Percentiles rank a stretch among this genome's conserved stretches.
Evolutionary conservation across 2,888 invertebrate genomes (phyloP).

Genomic region (Cartodere bifasciata): DNA sequence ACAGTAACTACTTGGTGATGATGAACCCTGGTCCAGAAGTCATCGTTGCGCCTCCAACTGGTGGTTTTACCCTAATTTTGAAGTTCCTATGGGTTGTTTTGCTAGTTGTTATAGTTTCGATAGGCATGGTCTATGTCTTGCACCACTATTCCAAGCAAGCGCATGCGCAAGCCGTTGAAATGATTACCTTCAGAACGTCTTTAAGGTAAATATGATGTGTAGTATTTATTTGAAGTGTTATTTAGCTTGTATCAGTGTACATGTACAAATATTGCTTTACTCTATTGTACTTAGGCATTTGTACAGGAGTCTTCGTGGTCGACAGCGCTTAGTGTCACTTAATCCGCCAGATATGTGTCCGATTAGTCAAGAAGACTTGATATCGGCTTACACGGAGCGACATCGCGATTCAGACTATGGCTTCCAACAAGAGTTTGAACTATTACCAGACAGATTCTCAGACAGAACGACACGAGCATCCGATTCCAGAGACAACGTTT

Average conservation of each 20-base stretch:
- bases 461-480: constrained; percentile 80
- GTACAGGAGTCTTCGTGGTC: constrained; percentile 55
- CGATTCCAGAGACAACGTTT: constrained; percentile 71
- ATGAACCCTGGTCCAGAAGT: constrained; percentile 55
- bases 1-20: constrained; percentile 62
- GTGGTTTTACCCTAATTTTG: constrained; percentile 46
- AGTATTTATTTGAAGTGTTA: no score
- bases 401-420: constrained; percentile 83
- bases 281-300: constrained; percentile 41
- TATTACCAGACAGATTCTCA: constrained; percentile 74
- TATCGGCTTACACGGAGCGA: constrained; percentile 65
- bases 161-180: constrained; percentile 52
- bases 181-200: constrained; percentile 52
- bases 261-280: no score
- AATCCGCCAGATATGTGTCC: constrained; percentile 76
- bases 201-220: no score
- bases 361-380: constrained; percentile 58
- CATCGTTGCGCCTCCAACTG: constrained; percentile 32
- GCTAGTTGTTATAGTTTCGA: constrained; percentile 46
- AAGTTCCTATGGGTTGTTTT: constrained; percentile 56
- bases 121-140: constrained; percentile 50
- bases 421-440: constrained; percentile 82
- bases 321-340: constrained; percentile 45
- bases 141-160: constrained; percentile 53
- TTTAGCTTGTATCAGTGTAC: no score